A percentile compares a stretch with the other conserved stretches of the same genome.
Conservation (phyloP, 2,113 vertebrate genomes). For the Siphamia tubifer region DNA sequence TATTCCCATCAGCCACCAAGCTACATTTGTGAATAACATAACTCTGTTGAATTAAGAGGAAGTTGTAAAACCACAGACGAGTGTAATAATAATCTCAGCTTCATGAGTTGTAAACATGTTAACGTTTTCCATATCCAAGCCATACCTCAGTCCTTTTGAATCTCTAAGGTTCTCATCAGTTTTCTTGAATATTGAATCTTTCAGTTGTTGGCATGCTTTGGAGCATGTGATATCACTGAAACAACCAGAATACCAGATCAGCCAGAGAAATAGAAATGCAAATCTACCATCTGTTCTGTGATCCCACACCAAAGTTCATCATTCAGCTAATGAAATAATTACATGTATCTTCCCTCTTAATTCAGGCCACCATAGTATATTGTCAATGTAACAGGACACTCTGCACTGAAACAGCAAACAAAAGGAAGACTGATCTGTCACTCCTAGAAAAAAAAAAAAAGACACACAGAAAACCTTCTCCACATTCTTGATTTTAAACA, state of each 20-base stretch:
- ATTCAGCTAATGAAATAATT: constrained; percentile 39
- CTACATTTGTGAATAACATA: neutral
- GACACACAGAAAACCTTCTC: neutral
- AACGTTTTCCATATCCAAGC: neutral
- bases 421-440: neutral
- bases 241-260: constrained; percentile 62
- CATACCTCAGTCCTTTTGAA: neutral
- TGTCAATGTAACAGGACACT: neutral
- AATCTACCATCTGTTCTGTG: constrained; percentile 80
- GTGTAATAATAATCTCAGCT: neutral
- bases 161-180: neutral
- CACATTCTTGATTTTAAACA: neutral
- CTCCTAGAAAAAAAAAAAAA: neutral
- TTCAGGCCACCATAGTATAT: constrained; percentile 2
- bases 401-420: constrained; percentile 4
- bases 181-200: neutral
- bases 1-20: neutral
- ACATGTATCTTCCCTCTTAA: constrained; percentile 5
- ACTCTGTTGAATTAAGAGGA: constrained; percentile 34
- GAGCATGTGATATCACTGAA: neutral
- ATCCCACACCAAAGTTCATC: constrained; percentile 58
- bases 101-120: neutral
- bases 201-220: neutral
- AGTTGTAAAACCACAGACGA: constrained; percentile 50
- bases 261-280: constrained; percentile 73